Conservation (phyloP, 92 coral and sea anemone genomes). For the Phenganax stokvisi region DNA sequence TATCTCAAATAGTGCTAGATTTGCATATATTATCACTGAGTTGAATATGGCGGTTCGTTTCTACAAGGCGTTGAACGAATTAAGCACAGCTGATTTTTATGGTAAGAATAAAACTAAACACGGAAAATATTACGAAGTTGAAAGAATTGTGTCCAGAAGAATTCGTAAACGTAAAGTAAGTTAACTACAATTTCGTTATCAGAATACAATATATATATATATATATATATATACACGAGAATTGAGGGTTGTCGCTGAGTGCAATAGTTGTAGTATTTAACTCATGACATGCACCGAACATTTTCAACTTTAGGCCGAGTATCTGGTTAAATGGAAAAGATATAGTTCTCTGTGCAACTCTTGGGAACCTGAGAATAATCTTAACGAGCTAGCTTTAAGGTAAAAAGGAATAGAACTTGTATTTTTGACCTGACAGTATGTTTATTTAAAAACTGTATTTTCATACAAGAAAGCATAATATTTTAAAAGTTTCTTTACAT, state of each 20-base stretch:
- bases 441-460: neutral
- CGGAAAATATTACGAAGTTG: slow-evolving; percentile 11
- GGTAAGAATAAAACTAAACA: neutral
- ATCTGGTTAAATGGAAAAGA: slow-evolving; percentile 21
- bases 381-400: slow-evolving; percentile 23
- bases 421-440: neutral
- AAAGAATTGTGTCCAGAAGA: slow-evolving; percentile 17
- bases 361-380: slow-evolving; percentile 19
- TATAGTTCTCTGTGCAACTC: slow-evolving; percentile 4
- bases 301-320: slow-evolving; percentile 12
- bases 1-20: neutral
- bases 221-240: neutral
- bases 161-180: slow-evolving; percentile 25
- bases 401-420: neutral
- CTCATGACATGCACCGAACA: neutral
- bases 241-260: neutral
- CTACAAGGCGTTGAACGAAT: slow-evolving; percentile 16
- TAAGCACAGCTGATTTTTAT: slow-evolving; percentile 23
- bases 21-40: neutral
- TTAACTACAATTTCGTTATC: slow-evolving; percentile 11
- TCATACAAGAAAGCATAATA: neutral
- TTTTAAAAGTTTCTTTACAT: neutral
- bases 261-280: neutral
- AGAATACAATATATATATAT: slow-evolving; percentile 4
- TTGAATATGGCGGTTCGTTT: slow-evolving; percentile 21